phyloP scores from a whole-genome alignment of 2,113 vertebrate genomes.

The Rostratula benghalensis region DNA sequence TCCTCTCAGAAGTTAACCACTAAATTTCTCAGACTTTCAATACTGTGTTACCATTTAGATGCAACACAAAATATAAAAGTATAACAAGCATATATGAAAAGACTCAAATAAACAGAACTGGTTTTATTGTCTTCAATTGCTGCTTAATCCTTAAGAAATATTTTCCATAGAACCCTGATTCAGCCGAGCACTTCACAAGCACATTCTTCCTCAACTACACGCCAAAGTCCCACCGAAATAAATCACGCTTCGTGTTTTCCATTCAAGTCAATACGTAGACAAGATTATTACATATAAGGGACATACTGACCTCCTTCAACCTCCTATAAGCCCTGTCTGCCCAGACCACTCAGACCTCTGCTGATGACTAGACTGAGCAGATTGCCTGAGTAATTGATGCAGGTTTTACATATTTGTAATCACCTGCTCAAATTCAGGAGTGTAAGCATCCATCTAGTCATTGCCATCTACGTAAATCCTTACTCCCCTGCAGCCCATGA shows the following conservation, averaged over 20 bases:
- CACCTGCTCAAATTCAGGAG: neutral
- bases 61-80: neutral
- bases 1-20: neutral
- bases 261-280: neutral
- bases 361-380: neutral
- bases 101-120: neutral
- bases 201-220: neutral
- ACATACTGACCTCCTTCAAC: neutral
- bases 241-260: neutral
- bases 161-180: neutral
- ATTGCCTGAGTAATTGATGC: neutral
- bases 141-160: neutral
- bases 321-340: neutral
- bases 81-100: neutral
- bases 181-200: neutral
- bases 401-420: neutral
- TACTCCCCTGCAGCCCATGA: neutral
- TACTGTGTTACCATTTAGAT: neutral
- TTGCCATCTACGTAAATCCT: neutral
- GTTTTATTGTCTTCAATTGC: neutral
- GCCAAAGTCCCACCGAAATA: neutral
- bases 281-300: neutral
- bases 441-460: neutral
- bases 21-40: neutral
- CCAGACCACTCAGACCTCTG: neutral